Base-by-base conservation (phyloP, 2,113 vertebrate species). In the Buteo buteo region DNA sequence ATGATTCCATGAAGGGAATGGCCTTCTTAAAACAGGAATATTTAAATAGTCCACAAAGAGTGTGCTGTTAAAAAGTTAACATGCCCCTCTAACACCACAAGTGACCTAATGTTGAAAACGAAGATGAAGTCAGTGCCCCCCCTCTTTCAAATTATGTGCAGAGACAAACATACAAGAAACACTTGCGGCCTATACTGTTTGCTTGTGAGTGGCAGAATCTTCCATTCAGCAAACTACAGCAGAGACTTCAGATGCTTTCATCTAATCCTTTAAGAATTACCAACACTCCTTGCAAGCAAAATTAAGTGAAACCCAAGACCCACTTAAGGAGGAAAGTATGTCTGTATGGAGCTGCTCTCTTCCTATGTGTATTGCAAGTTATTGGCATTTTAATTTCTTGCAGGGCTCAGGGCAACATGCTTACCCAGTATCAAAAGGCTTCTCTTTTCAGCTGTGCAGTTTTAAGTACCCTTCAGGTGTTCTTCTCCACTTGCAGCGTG, bases 221-320 rank as follows among this genome's bases (percentile, higher is more conserved):
- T 36, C 66, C 52, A 22, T 62, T 25, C 52, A 11, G 14, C 40
- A 32, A 86, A 44, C 34, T 11, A 40, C 65, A 82, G 70, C 76
- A 47, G 26, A 32, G 58, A 10, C 64, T 50, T 25, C 59, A 44
- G 25, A 34, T 31, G 6, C 45, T 26, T 34, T 25, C 9, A 25
- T 1, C 62, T 5, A 20, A 72, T 15, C 50, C 71, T 24, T 21
- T 7, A 16, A 11, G 58, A 55, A 70, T 4, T 15, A 55, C 64
- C 54, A 64, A 9, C 0, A 0, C 69, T 29, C 38, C 57, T n/a
- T 55, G 67, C 47, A 66, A 50, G 16, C 0, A 0, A 42, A 64
- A 52, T 8, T 1, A n/a, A 67, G 21, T 16, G 49, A 67, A 85
- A 77, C 42, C 17, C 36, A n/a, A 50, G 28, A 57, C 5, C 36